Evolutionary conservation across 2,113 vertebrate species (phyloP), one percentile per base, ranked within the genome.

Genomic region (Ictalurus furcatus): DNA sequence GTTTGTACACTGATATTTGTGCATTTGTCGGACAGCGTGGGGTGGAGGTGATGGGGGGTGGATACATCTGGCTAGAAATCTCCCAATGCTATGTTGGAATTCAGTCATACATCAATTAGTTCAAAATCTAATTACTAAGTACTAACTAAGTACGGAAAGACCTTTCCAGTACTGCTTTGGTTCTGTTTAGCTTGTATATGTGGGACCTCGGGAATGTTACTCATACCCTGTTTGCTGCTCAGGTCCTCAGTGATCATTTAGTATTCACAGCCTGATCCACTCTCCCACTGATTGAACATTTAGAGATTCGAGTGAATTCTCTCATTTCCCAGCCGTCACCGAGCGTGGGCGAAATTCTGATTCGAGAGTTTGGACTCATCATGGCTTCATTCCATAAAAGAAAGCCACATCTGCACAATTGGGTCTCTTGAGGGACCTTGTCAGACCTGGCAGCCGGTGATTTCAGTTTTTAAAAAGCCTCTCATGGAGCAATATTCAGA

Each of bases 381-480:
- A 23, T 25, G 34, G n/a, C 37, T 88, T 21, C 71, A 84, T 73
- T 85, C n/a, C 37, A 13, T 85, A 30, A 80, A 80, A 85, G 54
- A 91, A 85, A 87, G 80, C 84, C 61, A 48, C 61, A 40, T 84
- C 84, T 85, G 58, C 61, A 84, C 86, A 67, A 88, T 73, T 74
- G 44, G n/a, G 61, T 76, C 83, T 90, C 87, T 80, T 52, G 58
- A 58, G 85, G 61, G 73, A 85, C 40, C 78, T 63, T 61, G 59
- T 78, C 85, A 79, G 30, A 48, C 67, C 67, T 12, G 84, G 23
- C 67, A 82, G 76, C 19, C 54, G 17, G 52, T 90, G 83, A 86
- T 86, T 83, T 90, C 48, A 74, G 40, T 34, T 58, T 80, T 88
- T 85, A 63, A 81, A 79, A 63, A 34, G 71, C 78, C 79, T 48